These are phyloP conservation scores for Brachystomella parvula DNA, from an alignment of 1,140 invertebrate species.

Conservation along the genomic window DNA sequence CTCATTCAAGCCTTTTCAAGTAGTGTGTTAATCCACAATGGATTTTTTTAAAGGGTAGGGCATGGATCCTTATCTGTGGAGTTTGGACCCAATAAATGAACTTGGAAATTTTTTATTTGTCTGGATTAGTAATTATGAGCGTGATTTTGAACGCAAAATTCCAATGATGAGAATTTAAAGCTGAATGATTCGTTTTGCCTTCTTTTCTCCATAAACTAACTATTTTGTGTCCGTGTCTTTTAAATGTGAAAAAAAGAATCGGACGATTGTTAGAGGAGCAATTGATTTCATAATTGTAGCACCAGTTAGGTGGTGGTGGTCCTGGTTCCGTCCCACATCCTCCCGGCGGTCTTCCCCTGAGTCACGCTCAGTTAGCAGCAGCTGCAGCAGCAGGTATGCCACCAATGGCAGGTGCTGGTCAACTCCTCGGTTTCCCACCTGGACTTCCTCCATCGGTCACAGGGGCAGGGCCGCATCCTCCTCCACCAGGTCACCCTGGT, in stretches of 20 bases:
- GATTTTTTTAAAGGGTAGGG: neutral
- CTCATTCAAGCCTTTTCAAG: too few relatives aligned
- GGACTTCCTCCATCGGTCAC: conserved; percentile 38
- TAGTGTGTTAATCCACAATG: neutral
- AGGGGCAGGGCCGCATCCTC: conserved; percentile 36
- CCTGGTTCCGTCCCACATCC: conserved; percentile 32
- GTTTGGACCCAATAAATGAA: neutral
- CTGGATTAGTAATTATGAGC: neutral
- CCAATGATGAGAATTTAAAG: neutral
- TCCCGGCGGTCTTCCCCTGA: conserved; percentile 35
- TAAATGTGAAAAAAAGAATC: neutral
- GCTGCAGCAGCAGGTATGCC: conserved; percentile 50
- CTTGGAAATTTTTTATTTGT: neutral
- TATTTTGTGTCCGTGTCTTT: neutral
- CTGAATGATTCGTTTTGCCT: neutral
- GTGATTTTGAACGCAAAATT: neutral
- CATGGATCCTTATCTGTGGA: neutral
- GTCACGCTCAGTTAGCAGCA: conserved; percentile 45
- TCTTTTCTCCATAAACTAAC: neutral
- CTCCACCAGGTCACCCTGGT: conserved; percentile 33
- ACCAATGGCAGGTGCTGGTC: conserved; percentile 41
- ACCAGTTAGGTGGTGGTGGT: conserved; percentile 35
- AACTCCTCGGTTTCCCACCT: conserved; percentile 40
- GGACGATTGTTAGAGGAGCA: conserved; percentile 10
- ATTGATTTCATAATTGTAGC: conserved; percentile 19